phyloP scores from a whole-genome alignment of 2,113 vertebrate genomes.

The Aix galericulata region DNA sequence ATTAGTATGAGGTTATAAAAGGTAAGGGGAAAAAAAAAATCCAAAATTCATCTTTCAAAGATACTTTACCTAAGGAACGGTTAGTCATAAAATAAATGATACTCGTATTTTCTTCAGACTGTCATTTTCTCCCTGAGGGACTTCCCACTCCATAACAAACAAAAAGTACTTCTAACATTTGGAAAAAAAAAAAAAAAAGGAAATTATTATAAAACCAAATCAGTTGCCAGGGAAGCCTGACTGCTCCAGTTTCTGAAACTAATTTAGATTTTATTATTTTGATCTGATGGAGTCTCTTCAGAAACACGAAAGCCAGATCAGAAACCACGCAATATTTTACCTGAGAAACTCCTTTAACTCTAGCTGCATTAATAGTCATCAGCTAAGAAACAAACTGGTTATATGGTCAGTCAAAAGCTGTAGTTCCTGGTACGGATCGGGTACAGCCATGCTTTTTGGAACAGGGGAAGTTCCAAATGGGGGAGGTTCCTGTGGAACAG shows the following conservation, averaged over 20 bases:
- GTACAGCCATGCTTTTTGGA: neutral
- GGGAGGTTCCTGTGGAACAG: neutral
- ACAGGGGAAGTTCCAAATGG: too few species aligned
- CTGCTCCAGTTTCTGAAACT: neutral
- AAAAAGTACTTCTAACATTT: neutral
- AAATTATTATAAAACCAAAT: neutral
- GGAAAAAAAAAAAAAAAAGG: neutral
- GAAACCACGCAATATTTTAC: neutral
- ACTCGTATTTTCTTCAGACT: neutral
- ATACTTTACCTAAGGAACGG: neutral
- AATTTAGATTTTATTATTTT: conserved; percentile 9
- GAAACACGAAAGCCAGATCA: neutral
- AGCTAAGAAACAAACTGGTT: neutral
- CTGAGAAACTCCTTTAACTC: neutral
- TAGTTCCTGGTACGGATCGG: neutral
- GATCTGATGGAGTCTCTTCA: neutral
- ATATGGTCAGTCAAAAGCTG: neutral
- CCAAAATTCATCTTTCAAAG: neutral
- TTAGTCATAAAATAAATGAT: neutral
- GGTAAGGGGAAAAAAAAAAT: neutral
- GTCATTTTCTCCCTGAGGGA: neutral
- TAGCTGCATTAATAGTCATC: neutral
- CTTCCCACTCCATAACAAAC: neutral
- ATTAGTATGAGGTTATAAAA: neutral
- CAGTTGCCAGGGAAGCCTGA: neutral